Evolutionary conservation across 53 echinoderm and acorn worm genomes (phyloP).

Genomic region (Holothuria leucospilota): DNA sequence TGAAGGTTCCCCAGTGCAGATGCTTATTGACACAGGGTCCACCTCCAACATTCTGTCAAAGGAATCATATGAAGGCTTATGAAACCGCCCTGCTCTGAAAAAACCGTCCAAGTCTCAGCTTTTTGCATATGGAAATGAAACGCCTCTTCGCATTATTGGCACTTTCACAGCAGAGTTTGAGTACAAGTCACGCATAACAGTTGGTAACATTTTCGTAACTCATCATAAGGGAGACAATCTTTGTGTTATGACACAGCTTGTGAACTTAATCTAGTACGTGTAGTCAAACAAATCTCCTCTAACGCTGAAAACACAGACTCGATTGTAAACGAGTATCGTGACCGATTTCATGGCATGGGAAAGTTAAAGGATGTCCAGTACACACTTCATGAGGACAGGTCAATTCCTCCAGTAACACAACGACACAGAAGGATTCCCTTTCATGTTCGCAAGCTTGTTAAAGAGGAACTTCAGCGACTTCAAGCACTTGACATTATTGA

Average conservation of each 20-base stretch:
- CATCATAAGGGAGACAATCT: slow-evolving; percentile 54
- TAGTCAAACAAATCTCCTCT: background rate
- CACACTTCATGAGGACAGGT: slow-evolving; percentile 57
- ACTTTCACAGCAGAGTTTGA: slow-evolving; percentile 31
- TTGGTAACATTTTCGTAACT: slow-evolving; percentile 43
- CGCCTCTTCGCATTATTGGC: slow-evolving; percentile 24
- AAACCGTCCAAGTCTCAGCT: slow-evolving; percentile 17
- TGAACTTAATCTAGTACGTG: slow-evolving; percentile 34
- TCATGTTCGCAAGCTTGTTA: slow-evolving; percentile 58
- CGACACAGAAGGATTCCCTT: slow-evolving; percentile 73
- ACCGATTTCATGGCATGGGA: slow-evolving; percentile 66
- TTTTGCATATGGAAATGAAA: slow-evolving; percentile 44
- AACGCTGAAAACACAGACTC: background rate
- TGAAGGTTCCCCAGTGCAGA: background rate
- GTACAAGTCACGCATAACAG: slow-evolving; percentile 24
- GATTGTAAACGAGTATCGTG: slow-evolving; percentile 30
- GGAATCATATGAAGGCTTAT: background rate
- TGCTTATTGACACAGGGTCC: slow-evolving; percentile 57
- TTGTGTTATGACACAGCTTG: slow-evolving; percentile 36
- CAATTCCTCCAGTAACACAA: slow-evolving; percentile 47
- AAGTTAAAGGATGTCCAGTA: slow-evolving; percentile 55
- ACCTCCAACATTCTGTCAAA: background rate
- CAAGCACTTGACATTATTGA: slow-evolving; percentile 65
- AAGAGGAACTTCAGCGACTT: slow-evolving; percentile 62
- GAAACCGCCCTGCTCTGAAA: background rate